Evolutionary conservation across 2,797 vertebrate species (phyloP).

Genomic region (Emydoidea blandingii): DNA sequence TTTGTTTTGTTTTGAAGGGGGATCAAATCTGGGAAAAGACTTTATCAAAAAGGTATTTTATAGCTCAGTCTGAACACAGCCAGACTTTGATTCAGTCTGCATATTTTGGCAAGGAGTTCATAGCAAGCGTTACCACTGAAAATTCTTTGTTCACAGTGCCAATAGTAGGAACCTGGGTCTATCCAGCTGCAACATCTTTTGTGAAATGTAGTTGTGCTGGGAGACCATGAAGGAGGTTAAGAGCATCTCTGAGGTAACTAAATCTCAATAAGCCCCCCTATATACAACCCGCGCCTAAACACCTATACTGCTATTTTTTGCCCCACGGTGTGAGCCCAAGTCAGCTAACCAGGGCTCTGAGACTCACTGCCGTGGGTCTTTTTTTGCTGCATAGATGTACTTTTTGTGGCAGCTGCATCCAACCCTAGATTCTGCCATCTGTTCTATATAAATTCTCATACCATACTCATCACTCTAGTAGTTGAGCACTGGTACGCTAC

Average conservation of each 20-base stretch:
- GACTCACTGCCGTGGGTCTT: too few species aligned
- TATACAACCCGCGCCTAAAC: too few species aligned
- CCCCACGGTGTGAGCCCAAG: too few species aligned
- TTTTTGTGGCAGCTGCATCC: too few species aligned
- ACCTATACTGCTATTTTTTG: too few species aligned
- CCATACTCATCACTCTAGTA: not conserved
- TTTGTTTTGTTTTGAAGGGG: not conserved
- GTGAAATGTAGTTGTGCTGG: not conserved
- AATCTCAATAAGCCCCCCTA: not conserved
- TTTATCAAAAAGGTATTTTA: not conserved
- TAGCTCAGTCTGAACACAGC: not conserved
- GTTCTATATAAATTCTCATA: not conserved
- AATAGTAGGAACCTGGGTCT: not conserved
- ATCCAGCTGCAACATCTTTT: not conserved
- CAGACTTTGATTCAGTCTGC: not conserved
- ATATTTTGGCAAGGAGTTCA: not conserved
- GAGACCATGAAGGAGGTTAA: not conserved
- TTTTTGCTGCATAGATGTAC: too few species aligned
- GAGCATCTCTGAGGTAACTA: not conserved
- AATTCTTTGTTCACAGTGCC: not conserved
- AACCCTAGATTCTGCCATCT: too few species aligned
- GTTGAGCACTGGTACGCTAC: not conserved
- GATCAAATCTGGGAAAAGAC: constrained; percentile 4
- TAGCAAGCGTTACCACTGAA: too few species aligned
- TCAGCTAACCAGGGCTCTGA: too few species aligned